Evolutionary conservation across 2,797 vertebrate genomes (phyloP).

Genomic region (Chaetodon trifasciatus): DNA sequence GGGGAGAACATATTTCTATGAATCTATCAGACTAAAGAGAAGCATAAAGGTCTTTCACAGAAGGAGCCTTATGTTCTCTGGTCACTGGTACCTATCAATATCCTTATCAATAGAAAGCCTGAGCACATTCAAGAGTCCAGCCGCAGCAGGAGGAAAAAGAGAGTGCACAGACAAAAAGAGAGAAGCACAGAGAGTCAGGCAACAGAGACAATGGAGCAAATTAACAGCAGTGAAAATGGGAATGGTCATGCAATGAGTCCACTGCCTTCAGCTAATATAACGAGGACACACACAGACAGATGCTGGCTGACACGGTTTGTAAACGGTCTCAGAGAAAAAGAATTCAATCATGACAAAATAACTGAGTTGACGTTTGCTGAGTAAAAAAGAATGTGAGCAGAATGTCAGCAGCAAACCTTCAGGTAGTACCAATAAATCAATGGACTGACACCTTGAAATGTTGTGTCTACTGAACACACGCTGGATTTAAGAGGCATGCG

Average conservation of each 20-base stretch:
- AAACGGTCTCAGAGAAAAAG: not conserved
- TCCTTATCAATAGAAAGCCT: constrained; percentile 99
- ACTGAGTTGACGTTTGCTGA: not conserved
- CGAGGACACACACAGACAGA: constrained; percentile 17
- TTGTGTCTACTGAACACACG: not conserved
- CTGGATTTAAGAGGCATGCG: not conserved
- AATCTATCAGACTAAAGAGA: constrained; percentile 64
- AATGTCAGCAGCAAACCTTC: constrained; percentile 7
- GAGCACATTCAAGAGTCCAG: constrained; percentile 89
- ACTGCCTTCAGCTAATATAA: constrained; percentile 38
- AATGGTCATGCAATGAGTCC: constrained; percentile 63
- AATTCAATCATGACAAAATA: constrained; percentile 4
- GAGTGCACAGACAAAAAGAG: constrained; percentile 62
- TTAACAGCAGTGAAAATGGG: constrained; percentile 61
- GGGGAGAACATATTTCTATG: constrained; percentile 58
- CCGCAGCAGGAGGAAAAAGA: constrained; percentile 84
- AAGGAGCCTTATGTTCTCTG: constrained; percentile 86
- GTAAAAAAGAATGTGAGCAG: not conserved
- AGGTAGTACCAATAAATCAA: not conserved
- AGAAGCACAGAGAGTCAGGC: constrained; percentile 82
- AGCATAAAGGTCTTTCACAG: constrained; percentile 81
- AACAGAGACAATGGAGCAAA: constrained; percentile 76
- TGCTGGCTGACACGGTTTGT: constrained; percentile 9
- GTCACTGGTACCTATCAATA: constrained; percentile 95
- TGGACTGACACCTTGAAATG: not conserved